A percentile compares a stretch with the other conserved stretches of the same genome.
phyloP scores from a whole-genome alignment of 1,140 invertebrate genomes.

The Paraescarpia echinospica region DNA sequence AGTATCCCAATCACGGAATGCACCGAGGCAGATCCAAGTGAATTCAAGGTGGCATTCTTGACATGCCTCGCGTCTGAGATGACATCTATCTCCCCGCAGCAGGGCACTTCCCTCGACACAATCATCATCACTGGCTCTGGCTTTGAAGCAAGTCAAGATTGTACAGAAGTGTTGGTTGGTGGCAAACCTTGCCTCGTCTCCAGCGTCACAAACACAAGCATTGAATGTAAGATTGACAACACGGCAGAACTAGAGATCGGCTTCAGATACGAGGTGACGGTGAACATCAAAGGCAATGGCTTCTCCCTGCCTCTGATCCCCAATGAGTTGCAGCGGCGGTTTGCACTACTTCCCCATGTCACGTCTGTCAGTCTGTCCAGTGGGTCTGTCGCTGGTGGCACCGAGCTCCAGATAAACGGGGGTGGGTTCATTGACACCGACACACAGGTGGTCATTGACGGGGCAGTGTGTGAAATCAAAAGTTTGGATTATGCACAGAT shows the following conservation, averaged over 20 bases:
- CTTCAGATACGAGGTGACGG: conserved; percentile 1
- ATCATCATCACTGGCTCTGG: neutral
- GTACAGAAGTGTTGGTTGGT: neutral
- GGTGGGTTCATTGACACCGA: neutral
- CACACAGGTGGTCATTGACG: neutral
- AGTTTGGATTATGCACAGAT: neutral
- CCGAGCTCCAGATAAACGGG: conserved; percentile 9
- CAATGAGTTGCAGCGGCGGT: neutral
- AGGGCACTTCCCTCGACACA: neutral
- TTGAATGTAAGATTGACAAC: neutral
- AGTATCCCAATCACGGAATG: neutral
- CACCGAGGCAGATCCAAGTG: neutral
- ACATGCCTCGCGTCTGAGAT: neutral
- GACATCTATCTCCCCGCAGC: neutral
- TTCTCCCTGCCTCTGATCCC: neutral
- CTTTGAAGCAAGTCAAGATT: neutral
- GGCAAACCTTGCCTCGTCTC: neutral
- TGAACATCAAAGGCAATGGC: conserved; percentile 2
- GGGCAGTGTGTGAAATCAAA: neutral
- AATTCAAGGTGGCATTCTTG: neutral
- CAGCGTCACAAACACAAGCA: neutral
- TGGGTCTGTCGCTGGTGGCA: conserved; percentile 16
- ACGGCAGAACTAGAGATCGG: neutral
- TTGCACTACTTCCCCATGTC: neutral
- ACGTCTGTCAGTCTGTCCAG: neutral